Evolutionary conservation across 2,113 vertebrate species (phyloP).

Genomic region (Takifugu flavidus): DNA sequence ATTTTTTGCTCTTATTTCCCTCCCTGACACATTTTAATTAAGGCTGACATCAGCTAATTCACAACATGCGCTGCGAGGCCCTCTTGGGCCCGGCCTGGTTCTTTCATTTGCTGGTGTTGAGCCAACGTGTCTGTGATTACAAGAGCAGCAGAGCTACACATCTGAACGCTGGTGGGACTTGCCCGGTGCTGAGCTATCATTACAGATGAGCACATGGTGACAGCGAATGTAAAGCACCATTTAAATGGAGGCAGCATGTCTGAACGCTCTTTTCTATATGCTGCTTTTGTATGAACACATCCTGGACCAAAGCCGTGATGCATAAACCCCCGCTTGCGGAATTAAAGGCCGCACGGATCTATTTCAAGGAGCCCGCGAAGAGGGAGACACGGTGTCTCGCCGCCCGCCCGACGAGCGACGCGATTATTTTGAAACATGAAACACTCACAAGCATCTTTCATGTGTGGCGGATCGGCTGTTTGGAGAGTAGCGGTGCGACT

Average conservation of each 20-base stretch:
- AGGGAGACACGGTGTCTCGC: constrained; percentile 9
- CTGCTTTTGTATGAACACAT: no score
- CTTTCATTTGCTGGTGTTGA: constrained; percentile 65
- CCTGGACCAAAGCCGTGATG: constrained; percentile 1
- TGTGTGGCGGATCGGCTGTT: constrained; percentile 19
- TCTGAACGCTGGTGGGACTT: constrained; percentile 47
- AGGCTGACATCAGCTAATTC: constrained; percentile 57
- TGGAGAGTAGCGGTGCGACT: constrained; percentile 18
- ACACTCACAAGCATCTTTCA: constrained; percentile 15
- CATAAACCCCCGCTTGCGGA: constrained; percentile 12
- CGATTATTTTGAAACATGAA: constrained; percentile 6
- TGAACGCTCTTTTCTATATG: background rate
- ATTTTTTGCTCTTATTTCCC: constrained; percentile 12
- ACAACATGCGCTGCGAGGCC: constrained; percentile 34
- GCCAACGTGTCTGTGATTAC: constrained; percentile 51
- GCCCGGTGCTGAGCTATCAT: constrained; percentile 30
- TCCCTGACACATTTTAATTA: constrained; percentile 62
- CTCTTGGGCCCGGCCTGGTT: constrained; percentile 40
- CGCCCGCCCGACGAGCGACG: background rate
- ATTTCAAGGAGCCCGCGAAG: background rate
- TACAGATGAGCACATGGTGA: constrained; percentile 51
- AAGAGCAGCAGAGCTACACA: constrained; percentile 29
- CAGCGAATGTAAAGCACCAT: constrained; percentile 25
- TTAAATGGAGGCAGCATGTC: constrained; percentile 24
- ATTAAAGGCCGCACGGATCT: constrained; percentile 9